Evolutionary conservation across 2,113 vertebrate species (phyloP).

Genomic region (Mugil cephalus): DNA sequence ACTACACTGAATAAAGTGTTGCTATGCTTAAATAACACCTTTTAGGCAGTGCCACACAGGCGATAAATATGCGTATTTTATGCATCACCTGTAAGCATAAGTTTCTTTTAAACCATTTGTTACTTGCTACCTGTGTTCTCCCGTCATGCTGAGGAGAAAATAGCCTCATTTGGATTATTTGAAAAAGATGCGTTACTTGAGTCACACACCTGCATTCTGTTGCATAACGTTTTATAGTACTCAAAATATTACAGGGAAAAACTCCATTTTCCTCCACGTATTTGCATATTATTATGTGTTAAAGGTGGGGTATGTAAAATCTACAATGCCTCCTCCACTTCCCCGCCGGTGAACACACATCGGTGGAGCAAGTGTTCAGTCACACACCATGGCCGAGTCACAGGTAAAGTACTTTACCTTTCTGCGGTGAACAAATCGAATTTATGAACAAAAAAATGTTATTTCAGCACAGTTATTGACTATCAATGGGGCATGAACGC

Average conservation of each 20-base stretch:
- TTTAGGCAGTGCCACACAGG: conserved; percentile 1
- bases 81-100: conserved; percentile 9
- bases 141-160: conserved; percentile 24
- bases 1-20: conserved; percentile 37
- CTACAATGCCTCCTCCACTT: too few relatives aligned
- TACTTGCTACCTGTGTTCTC: conserved; percentile 11
- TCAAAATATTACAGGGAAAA: not conserved
- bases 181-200: conserved; percentile 7
- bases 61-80: conserved; percentile 9
- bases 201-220: conserved; percentile 11
- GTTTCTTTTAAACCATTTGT: not conserved
- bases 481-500: too few relatives aligned
- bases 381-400: too few relatives aligned
- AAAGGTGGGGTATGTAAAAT: too few relatives aligned
- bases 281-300: too few relatives aligned
- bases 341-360: too few relatives aligned
- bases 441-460: too few relatives aligned
- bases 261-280: too few relatives aligned
- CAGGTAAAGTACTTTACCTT: too few relatives aligned
- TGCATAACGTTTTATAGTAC: not conserved
- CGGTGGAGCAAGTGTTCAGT: too few relatives aligned
- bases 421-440: too few relatives aligned
- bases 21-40: conserved; percentile 30
- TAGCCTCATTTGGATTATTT: conserved; percentile 21
- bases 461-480: too few relatives aligned